Conservation (phyloP, 2,113 vertebrate genomes). For the Capra hircus region DNA sequence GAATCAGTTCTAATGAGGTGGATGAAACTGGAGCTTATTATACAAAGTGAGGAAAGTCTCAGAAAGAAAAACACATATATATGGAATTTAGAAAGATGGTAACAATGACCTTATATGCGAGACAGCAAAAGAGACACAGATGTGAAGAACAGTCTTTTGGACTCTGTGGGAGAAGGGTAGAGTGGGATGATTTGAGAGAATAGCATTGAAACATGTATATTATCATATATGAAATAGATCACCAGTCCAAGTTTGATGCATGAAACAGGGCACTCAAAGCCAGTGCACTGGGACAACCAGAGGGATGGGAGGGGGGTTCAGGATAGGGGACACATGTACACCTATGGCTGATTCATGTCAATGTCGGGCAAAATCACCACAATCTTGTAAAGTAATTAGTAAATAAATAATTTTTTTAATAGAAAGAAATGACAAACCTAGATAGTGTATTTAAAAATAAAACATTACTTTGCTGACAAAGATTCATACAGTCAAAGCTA, state of each 20-base stretch:
- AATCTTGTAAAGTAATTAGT: background rate
- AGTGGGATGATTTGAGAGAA: background rate
- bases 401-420: background rate
- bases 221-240: background rate
- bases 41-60: background rate
- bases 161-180: background rate
- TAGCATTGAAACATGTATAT: background rate
- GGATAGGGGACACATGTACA: background rate
- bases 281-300: background rate
- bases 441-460: background rate
- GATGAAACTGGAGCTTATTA: background rate
- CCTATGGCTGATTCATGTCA: background rate
- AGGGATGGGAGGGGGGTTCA: background rate
- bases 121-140: background rate
- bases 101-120: background rate
- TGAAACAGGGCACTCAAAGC: background rate
- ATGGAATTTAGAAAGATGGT: background rate
- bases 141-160: background rate
- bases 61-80: background rate
- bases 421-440: background rate
- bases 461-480: background rate
- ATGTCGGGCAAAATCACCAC: background rate
- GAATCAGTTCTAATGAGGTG: background rate
- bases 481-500: background rate
- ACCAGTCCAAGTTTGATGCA: background rate